Evolutionary conservation across 2,888 invertebrate species (phyloP), one percentile per base, ranked within the genome.

Genomic region (Agrotis segetum): DNA sequence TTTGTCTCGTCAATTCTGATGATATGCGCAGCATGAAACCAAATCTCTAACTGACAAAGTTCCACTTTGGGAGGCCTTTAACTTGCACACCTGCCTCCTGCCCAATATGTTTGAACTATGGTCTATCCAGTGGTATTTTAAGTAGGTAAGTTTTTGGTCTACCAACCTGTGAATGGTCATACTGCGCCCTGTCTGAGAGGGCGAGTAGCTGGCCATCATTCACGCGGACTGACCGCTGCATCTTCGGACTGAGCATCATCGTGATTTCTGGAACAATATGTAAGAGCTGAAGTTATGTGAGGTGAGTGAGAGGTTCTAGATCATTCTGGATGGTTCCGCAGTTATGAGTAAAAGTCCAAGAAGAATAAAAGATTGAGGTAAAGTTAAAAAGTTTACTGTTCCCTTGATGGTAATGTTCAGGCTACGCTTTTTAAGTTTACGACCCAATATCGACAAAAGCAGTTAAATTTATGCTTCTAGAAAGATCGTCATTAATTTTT

Each of bases 201-300:
- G 98, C 98, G 75, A 98, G 94, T 76, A 99, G 96, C 93, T 99
- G 99, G 50, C 97, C 97, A 88, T 99, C 99, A 93, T 98, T 98
- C 83, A 99, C 97, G 73, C 98, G 97, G 79, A 99, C 97, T 68
- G 97, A 97, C 83, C 98, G 97, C 96, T 98, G 98, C 97, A 98
- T 98, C 94, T 98, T 98, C 40, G 98, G 98, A 89, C 98, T 98
- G 88, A 98, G 94, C 98, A 98, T 98, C 79, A 76, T 81, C 24
- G n/a, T 53, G 7, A 16, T 52, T 14, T 64, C 80, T 80, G 55
- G 6, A 80, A 82, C 79, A 78, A 79, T 24, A 34, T 0, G 3
- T 9, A 3, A n/a, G n/a, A n/a, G n/a, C n/a, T n/a, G n/a, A n/a
- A n/a, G n/a, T n/a, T n/a, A n/a, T n/a, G 40, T 40, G 11, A 3